Percentiles rank a stretch among this genome's conserved stretches.
Evolutionary conservation across 30 jellyfish, hydroid and myxozoan species (phyloP).

Genomic region (Aurelia sp.): DNA sequence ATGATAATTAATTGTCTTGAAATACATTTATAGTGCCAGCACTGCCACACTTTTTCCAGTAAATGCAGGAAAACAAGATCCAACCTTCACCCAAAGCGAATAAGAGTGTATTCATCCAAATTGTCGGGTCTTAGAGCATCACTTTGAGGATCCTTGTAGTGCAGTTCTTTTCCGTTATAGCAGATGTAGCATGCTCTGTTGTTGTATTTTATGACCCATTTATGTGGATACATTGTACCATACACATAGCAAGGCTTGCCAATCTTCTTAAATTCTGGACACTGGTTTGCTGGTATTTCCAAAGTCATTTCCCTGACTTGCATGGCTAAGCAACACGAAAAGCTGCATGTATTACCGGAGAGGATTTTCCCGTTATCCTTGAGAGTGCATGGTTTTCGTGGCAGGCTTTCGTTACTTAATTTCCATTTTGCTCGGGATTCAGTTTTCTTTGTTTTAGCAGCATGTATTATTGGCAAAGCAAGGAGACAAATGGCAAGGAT

Average conservation of each 20-base stretch:
- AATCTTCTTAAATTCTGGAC: background rate
- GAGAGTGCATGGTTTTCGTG: background rate
- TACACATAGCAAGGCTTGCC: background rate
- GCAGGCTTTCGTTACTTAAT: too few relatives aligned
- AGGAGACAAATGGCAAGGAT: too few relatives aligned
- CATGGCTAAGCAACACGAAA: conserved; percentile 11
- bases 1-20: too few relatives aligned
- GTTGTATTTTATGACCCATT: conserved; percentile 24
- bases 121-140: too few relatives aligned
- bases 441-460: too few relatives aligned
- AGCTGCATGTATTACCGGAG: conserved; percentile 6
- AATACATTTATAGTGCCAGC: too few relatives aligned
- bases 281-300: background rate
- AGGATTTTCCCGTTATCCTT: background rate
- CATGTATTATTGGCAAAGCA: too few relatives aligned
- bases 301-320: background rate
- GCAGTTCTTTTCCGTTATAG: conserved; percentile 1
- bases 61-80: too few relatives aligned
- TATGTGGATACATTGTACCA: background rate
- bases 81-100: conserved; percentile 19
- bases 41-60: too few relatives aligned
- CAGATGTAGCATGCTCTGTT: conserved; percentile 14
- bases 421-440: too few relatives aligned
- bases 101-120: conserved; percentile 14
- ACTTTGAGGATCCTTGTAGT: background rate